phyloP scores from a whole-genome alignment of 2,113 vertebrate genomes.

The Acinonyx jubatus region DNA sequence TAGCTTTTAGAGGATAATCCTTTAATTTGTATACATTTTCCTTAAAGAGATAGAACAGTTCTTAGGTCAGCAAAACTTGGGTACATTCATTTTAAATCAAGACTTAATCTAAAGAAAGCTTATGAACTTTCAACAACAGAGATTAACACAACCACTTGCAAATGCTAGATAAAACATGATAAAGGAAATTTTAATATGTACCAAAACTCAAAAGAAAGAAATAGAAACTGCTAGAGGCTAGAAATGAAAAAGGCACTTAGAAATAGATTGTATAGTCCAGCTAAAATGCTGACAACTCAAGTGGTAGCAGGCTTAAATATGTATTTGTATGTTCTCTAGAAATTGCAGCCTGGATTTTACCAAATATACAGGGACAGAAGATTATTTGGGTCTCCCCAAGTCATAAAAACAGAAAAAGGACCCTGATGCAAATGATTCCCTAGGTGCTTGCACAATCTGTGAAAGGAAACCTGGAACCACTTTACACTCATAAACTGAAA shows the following conservation, averaged over 20 bases:
- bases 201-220: background rate
- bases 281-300: background rate
- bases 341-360: background rate
- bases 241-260: background rate
- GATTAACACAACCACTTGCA: background rate
- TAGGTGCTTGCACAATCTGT: background rate
- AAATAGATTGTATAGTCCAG: background rate
- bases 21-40: background rate
- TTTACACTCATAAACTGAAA: background rate
- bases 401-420: background rate
- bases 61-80: background rate
- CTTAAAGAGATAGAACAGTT: background rate
- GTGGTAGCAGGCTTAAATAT: background rate
- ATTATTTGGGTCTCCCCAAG: background rate
- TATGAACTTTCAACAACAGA: background rate
- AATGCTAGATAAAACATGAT: background rate
- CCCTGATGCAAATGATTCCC: background rate
- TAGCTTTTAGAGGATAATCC: background rate
- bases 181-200: background rate
- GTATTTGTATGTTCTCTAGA: background rate
- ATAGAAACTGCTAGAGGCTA: background rate
- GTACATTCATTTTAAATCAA: background rate
- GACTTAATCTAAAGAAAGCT: background rate
- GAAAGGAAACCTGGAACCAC: background rate
- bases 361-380: background rate